Evolutionary conservation across 2,888 invertebrate species (phyloP).

Genomic region (Diarsia brunnea): DNA sequence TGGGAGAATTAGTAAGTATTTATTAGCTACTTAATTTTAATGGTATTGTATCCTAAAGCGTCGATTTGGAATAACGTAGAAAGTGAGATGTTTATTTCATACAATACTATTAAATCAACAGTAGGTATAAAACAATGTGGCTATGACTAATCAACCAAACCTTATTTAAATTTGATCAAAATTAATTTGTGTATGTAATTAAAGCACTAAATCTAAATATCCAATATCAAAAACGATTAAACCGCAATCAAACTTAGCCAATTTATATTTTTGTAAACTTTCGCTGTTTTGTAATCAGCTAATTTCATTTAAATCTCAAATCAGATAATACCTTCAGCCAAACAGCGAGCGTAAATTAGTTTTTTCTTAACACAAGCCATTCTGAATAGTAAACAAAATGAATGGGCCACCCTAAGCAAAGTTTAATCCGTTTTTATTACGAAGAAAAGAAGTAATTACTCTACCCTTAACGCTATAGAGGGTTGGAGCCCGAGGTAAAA

Average conservation of each 20-base stretch:
- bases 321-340: constrained; percentile 80
- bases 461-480: constrained; percentile 89
- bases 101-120: not conserved
- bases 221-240: constrained; percentile 42
- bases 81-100: not conserved
- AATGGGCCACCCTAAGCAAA: constrained; percentile 90
- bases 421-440: constrained; percentile 91
- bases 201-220: constrained; percentile 1
- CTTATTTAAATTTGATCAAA: not conserved
- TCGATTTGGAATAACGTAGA: not conserved
- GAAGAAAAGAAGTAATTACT: constrained; percentile 91
- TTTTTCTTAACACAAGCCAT: constrained; percentile 87
- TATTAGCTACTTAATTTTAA: not conserved
- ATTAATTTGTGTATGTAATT: not conserved
- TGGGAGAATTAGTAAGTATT: constrained; percentile 10
- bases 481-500: constrained; percentile 89
- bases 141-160: not conserved
- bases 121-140: not conserved
- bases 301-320: constrained; percentile 84
- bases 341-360: constrained; percentile 86
- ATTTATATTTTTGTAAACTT: constrained; percentile 60
- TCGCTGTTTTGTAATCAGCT: constrained; percentile 70
- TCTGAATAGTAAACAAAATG: constrained; percentile 90
- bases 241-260: constrained; percentile 54
- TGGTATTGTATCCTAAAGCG: not conserved